Evolutionary conservation across 1,140 invertebrate species (phyloP), one percentile per base, ranked within the genome.

Genomic region (Tetragonula clypearis): DNA sequence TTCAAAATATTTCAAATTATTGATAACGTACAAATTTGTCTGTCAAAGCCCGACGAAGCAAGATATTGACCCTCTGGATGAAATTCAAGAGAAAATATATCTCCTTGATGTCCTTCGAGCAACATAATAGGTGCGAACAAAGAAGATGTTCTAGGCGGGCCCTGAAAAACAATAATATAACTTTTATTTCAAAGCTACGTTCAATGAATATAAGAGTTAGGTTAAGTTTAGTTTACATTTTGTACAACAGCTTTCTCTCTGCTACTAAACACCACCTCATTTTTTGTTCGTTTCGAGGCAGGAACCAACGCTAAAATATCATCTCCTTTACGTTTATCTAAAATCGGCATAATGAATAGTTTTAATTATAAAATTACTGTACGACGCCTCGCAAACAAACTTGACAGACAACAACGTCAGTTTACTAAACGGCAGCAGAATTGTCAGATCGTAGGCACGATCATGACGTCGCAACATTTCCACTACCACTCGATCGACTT

Each of bases 41-140:
- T 95, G 93, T 99, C 99, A 94, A 98, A 99, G n/a, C 99, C 99
- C 60, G 98, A 97, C 0, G 99, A 99, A 15, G 98, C 98, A 35
- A 99, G 94, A 93, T 99, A 97, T 89, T 98, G 97, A 41, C 99
- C 99, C 94, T 99, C 98, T 2, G 99, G 99, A 94, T 99, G 98
- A 95, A 99, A 99, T 95, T 98, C 98, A 11, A 97, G 95, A 35
- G 97, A 97, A 93, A 98, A 99, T 87, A 99, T 98, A 93, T 99
- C 99, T 58, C 98, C 99, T 93, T 99, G 97, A 94, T 99, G 99
- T 0, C 99, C 99, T 93, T 99, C 98, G 49, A 99, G 94, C 23
- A 99, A 95, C 99, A 99, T 99, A 83, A 99, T 99, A 3, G 99
- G 99, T 21, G 98, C 97, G 92, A 97, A 95, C 0, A 99, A 95